Percentiles rank a stretch among this genome's conserved stretches.
Evolutionary conservation across 2,888 invertebrate genomes (phyloP).

Genomic region (Andrena praecox): DNA sequence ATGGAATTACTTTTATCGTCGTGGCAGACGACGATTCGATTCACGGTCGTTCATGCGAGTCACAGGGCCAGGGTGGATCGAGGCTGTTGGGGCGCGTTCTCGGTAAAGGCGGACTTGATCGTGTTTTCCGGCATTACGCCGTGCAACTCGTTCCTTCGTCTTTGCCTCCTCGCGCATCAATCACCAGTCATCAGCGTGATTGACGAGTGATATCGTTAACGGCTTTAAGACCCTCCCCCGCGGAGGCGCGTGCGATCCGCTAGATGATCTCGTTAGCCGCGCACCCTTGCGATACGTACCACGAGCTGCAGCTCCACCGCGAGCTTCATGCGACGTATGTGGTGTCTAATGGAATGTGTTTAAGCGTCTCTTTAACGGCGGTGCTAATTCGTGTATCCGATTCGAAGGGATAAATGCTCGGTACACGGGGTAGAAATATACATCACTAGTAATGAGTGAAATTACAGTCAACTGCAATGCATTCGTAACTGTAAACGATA

Average conservation of each 20-base stretch:
- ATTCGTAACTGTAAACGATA: too few species aligned
- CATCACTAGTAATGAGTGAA: too few species aligned
- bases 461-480: too few species aligned
- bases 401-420: too few species aligned
- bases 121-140: conserved; percentile 73
- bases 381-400: too few species aligned
- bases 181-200: conserved; percentile 82
- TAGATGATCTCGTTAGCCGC: conserved; percentile 79
- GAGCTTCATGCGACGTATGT: not conserved
- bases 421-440: too few species aligned
- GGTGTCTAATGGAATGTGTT: not conserved
- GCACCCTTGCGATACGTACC: conserved; percentile 60
- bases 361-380: not conserved
- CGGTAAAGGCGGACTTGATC: conserved; percentile 75
- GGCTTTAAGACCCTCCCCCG: conserved; percentile 72
- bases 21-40: conserved; percentile 77
- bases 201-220: conserved; percentile 84
- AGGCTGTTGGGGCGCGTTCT: conserved; percentile 58
- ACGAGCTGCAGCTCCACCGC: not conserved
- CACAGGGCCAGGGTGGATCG: conserved; percentile 61
- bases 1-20: conserved; percentile 70
- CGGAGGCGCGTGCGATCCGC: conserved; percentile 77
- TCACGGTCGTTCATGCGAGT: conserved; percentile 77
- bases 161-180: conserved; percentile 65
- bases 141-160: conserved; percentile 66